These are phyloP conservation scores for Catocala fraxini DNA, from an alignment of 2,888 invertebrate species.

Conservation along the genomic window DNA sequence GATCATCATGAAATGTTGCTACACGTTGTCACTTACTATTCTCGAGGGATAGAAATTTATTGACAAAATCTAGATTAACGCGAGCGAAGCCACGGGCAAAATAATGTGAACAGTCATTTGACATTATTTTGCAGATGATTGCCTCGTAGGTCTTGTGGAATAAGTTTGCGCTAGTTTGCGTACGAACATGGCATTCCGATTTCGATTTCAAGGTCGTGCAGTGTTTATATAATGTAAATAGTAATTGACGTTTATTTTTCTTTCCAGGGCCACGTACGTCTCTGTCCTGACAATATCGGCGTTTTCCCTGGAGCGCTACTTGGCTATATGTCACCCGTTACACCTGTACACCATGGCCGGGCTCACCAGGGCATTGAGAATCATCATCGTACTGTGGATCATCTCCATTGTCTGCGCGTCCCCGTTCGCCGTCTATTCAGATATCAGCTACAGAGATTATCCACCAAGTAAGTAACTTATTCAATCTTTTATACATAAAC, in stretches of 20 bases:
- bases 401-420: conserved; percentile 92
- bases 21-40: too few species aligned
- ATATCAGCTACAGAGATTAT: conserved; percentile 91
- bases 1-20: too few species aligned
- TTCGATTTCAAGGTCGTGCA: neutral
- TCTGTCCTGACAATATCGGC: conserved; percentile 97
- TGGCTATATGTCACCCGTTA: conserved; percentile 95
- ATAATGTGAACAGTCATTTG: too few species aligned
- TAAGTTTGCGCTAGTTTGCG: too few species aligned
- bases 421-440: conserved; percentile 92
- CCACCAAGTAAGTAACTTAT: conserved; percentile 88
- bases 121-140: too few species aligned
- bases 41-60: too few species aligned
- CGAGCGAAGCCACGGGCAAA: too few species aligned
- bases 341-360: conserved; percentile 94
- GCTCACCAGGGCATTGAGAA: conserved; percentile 91
- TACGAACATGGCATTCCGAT: too few species aligned
- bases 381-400: conserved; percentile 93
- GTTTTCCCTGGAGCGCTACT: conserved; percentile 95
- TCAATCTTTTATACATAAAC: too few species aligned
- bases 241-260: conserved; percentile 49
- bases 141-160: too few species aligned
- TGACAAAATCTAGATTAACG: too few species aligned
- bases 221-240: neutral
- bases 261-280: conserved; percentile 93